A percentile compares a stretch with the other conserved stretches of the same genome.
These are phyloP conservation scores for Drosophila rufa DNA, from an alignment of 1,140 invertebrate species.

Conservation along the genomic window DNA sequence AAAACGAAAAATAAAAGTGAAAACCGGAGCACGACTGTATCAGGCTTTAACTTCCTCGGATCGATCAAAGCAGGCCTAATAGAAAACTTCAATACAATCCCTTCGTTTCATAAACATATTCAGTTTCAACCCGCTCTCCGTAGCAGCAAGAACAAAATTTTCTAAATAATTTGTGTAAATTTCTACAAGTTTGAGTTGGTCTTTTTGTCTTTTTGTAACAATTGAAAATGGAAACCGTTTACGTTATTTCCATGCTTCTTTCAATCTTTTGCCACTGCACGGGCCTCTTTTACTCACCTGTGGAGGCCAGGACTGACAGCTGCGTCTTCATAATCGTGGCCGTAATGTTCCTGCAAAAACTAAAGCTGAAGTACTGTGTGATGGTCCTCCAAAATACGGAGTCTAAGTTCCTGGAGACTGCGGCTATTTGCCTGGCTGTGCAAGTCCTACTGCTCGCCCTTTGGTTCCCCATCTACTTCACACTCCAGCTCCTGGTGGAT, in stretches of 20 bases:
- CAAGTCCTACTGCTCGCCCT: background rate
- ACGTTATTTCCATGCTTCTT: background rate
- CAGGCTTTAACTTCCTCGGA: background rate
- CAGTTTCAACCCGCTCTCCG: background rate
- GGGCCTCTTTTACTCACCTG: background rate
- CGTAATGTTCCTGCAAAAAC: constrained; percentile 14
- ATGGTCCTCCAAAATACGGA: no score
- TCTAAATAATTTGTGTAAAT: background rate
- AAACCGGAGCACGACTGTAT: no score
- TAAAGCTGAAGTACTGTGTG: background rate
- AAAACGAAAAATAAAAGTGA: no score
- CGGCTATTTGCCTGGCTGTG: background rate
- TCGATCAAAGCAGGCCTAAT: background rate
- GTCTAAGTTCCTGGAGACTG: background rate
- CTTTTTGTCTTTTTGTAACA: background rate
- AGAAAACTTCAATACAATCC: background rate
- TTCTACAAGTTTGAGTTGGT: constrained; percentile 1
- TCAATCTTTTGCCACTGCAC: constrained; percentile 8
- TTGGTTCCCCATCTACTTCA: background rate
- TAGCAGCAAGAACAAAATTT: background rate
- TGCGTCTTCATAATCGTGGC: constrained; percentile 10
- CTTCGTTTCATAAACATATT: background rate
- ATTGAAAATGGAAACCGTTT: constrained; percentile 15
- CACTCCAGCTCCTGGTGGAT: background rate
- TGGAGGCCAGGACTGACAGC: constrained; percentile 1